phyloP scores from a whole-genome alignment of 2,888 invertebrate genomes.

The Drosophila conformis region DNA sequence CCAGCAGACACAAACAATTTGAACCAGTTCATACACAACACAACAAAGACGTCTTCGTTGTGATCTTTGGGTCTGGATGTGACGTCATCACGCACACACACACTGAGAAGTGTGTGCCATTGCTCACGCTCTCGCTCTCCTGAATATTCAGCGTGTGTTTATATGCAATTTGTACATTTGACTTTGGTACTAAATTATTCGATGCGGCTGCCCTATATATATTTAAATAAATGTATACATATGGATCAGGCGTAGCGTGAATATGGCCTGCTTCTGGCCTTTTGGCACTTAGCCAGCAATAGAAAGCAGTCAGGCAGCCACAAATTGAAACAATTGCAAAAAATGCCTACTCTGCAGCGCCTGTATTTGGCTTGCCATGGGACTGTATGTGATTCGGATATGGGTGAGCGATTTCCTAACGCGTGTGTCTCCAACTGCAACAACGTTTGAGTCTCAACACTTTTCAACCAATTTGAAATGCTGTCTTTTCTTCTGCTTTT shows the following conservation, averaged over 20 bases:
- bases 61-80: constrained; percentile 47
- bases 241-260: constrained; percentile 30
- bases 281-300: constrained; percentile 60
- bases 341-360: constrained; percentile 48
- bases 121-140: constrained; percentile 3
- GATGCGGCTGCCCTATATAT: constrained; percentile 22
- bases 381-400: constrained; percentile 13
- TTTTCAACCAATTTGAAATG: constrained; percentile 3
- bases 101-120: constrained; percentile 19
- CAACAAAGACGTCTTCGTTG: constrained; percentile 60
- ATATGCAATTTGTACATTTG: constrained; percentile 36
- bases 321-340: constrained; percentile 52
- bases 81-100: constrained; percentile 56
- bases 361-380: constrained; percentile 3
- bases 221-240: constrained; percentile 8
- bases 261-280: constrained; percentile 36
- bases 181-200: constrained; percentile 50
- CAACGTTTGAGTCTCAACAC: constrained; percentile 4
- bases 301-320: constrained; percentile 15
- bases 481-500: not conserved
- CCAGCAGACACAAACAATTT: constrained; percentile 56
- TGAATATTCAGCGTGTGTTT: constrained; percentile 10
- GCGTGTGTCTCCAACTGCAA: constrained; percentile 33
- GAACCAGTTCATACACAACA: constrained; percentile 18
- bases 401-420: constrained; percentile 30